Evolutionary conservation across 2,888 invertebrate species (phyloP).

Genomic region (Clunio marinus): DNA sequence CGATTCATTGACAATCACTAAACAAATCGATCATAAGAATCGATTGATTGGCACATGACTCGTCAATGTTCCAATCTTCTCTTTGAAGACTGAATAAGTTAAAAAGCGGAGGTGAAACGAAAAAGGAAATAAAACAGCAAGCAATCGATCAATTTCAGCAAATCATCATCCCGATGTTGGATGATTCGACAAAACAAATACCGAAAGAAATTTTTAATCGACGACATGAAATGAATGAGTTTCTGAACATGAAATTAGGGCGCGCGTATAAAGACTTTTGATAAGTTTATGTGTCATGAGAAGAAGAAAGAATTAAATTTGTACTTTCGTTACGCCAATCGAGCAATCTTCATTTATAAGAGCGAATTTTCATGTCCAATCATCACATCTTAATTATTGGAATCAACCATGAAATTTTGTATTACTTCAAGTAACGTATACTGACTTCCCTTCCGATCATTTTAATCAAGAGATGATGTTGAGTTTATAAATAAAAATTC

Average conservation of each 20-base stretch:
- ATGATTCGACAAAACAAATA: not conserved
- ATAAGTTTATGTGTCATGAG: no score
- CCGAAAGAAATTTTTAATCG: slow-evolving; percentile 14
- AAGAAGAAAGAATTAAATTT: no score
- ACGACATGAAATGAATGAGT: no score
- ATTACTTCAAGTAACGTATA: not conserved
- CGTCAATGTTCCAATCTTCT: no score
- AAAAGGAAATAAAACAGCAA: slow-evolving; percentile 17
- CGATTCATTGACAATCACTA: not conserved
- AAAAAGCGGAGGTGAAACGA: not conserved
- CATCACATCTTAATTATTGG: slow-evolving; percentile 31
- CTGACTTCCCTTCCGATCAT: not conserved
- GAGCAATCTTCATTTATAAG: not conserved
- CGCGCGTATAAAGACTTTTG: not conserved
- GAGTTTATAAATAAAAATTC: no score
- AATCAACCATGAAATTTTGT: not conserved
- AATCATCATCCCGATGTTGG: slow-evolving; percentile 9
- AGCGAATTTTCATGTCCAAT: slow-evolving; percentile 27
- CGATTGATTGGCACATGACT: not conserved
- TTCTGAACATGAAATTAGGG: not conserved
- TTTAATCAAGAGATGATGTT: not conserved
- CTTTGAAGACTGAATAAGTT: no score
- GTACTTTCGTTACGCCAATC: slow-evolving; percentile 8
- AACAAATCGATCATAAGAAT: not conserved
- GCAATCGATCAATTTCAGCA: not conserved